Base-by-base conservation (phyloP, 2,113 vertebrate species). In the Candoia aspera region DNA sequence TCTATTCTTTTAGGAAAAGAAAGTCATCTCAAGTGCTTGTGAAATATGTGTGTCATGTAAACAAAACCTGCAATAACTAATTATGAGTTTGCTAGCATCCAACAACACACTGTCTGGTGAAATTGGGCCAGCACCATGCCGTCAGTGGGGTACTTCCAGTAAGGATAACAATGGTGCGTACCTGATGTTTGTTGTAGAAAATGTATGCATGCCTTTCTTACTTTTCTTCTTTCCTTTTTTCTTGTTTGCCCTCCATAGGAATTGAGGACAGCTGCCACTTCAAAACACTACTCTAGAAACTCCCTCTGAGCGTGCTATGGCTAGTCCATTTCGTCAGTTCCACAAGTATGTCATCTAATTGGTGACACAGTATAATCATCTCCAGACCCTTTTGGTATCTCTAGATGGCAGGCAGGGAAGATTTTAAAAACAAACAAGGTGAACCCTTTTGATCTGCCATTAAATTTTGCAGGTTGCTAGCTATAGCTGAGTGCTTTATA, bases 401-500 rank as follows among this genome's bases (percentile, higher is more conserved):
- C 93, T 6, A 91, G 90, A 85, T 2, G 0, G 89, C 3, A 90
- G 62, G 92, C 49, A 64, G 29, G 59, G 2, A 88, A 73, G 57
- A 85, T 92, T 94, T 73, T 85, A 92, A 94, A 92, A 95, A 94
- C 95, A 94, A 88, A 91, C 60, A 95, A 96, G 46, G 60, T 90
- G 90, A 97, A 95, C 84, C 57, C 64, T 17, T 91, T 93, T 96
- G 92, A 55, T 59, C 91, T 92, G 92, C 95, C 94, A 88, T 92
- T 93, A 93, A 92, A 84, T 88, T 93, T 95, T 95, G 79, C 88
- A 96, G 96, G 58, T 24, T 73, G 94, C 85, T 59, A 9, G 88
- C 90, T 64, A 96, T 93, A 68, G 92, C 60, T 89, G 94, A 90
- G 94, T 90, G 88, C 86, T 97, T 96, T 94, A 95, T 90, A 33